Conservation (phyloP, 2,113 vertebrate species). For the Phocoena sinus region DNA sequence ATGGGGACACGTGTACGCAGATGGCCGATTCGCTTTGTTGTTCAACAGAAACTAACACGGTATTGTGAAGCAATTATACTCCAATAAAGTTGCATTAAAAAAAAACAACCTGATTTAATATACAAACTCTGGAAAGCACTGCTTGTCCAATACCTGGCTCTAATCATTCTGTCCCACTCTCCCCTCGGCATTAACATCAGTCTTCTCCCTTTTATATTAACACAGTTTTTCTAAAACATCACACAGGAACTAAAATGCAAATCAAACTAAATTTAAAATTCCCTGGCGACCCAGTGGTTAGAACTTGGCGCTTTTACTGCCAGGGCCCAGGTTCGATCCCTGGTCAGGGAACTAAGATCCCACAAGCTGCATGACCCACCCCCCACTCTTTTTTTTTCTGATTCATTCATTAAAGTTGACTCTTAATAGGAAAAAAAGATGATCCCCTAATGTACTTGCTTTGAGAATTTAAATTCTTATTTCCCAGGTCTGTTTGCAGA, state of each 20-base stretch:
- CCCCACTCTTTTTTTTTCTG: neutral
- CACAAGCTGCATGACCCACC: neutral
- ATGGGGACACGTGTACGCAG: no score
- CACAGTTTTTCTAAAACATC: neutral
- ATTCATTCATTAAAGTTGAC: neutral
- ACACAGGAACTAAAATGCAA: neutral
- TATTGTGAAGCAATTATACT: no score
- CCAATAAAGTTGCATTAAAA: no score
- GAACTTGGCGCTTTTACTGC: neutral
- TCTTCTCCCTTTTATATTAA: neutral
- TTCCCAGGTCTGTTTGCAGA: neutral
- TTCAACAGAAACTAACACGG: no score
- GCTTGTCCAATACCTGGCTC: neutral
- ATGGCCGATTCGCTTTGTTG: no score
- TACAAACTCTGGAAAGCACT: neutral
- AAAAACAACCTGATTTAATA: neutral
- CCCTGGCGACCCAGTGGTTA: neutral
- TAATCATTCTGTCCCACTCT: neutral
- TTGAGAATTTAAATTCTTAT: neutral
- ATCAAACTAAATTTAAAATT: conserved; percentile 11
- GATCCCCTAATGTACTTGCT: neutral
- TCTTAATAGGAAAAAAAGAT: neutral
- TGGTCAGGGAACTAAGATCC: neutral
- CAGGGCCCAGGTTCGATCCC: neutral
- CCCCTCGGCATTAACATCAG: neutral